Evolutionary conservation across 2,888 invertebrate species (phyloP), one percentile per base, ranked within the genome.

Genomic region (Ophion ventricosus): DNA sequence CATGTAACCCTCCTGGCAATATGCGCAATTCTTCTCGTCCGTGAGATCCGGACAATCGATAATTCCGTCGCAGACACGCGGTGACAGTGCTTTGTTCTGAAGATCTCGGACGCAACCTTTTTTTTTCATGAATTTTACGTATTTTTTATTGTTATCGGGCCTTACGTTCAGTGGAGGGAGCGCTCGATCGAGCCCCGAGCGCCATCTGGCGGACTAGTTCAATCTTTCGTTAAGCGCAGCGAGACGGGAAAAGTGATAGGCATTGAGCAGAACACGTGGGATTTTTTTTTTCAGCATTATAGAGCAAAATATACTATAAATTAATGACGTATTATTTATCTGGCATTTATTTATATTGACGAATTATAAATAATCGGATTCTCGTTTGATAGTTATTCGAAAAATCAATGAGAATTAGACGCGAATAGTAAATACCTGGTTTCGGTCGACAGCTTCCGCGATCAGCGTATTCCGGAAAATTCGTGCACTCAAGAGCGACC

Each of bases 1-100:
- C 86, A 97, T 94, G 5, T 94, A 94, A 61, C 96, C 96, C 56
- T 95, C 94, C 1, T 95, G 95, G 91, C 98, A 98, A 91, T 97
- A 97, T 54, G 96, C 94, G 91, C 98, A 98, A 70, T 95, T 94
- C 82, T 95, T 95, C 93, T 98, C 98, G 93, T 98, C 98, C 0
- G 96, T 95, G 40, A 97, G 94, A 93, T 97, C 97, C 17, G 96
- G 95, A 92, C 98, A 98, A 93, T 98, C 98, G 17, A 97, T 96
- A 49, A 97, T 95, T 20, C 98, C 98, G 92, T 98, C 98, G 91
- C 98, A 98, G 54, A 98, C 94, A 69, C 97, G 95, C 0, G 96
- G 95, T 0, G 97, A 96, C 84, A 97, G 93, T 0, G 97, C 97
- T 87, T 96, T 95, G 40, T 95, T 95, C 88, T 97, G 96, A 77